Evolutionary conservation across 2,888 invertebrate genomes (phyloP).

Genomic region (Taphrorychus bicolor): DNA sequence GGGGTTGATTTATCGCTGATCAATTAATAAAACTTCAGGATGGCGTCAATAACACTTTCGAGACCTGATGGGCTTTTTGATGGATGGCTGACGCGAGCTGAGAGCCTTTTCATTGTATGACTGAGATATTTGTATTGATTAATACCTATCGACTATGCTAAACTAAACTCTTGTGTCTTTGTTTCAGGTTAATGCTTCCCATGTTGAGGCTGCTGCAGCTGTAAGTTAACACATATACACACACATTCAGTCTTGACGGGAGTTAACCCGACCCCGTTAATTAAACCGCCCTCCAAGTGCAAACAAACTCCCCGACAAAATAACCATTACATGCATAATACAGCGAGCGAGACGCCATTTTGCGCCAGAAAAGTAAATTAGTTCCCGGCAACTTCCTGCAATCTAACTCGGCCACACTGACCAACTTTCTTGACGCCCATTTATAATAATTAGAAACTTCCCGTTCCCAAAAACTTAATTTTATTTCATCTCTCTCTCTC

Average conservation of each 20-base stretch:
- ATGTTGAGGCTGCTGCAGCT: too few species aligned
- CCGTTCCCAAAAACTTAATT: slow-evolving; percentile 9
- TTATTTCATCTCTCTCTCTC: background rate
- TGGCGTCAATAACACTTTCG: slow-evolving; percentile 22
- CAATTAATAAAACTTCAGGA: slow-evolving; percentile 30
- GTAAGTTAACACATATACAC: too few species aligned
- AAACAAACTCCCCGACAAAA: background rate
- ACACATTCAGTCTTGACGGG: too few species aligned
- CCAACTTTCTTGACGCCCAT: slow-evolving; percentile 25
- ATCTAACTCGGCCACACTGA: slow-evolving; percentile 12
- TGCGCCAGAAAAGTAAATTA: slow-evolving; percentile 7
- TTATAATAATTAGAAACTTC: slow-evolving; percentile 33
- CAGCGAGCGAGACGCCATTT: slow-evolving; percentile 10
- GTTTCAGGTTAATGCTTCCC: background rate
- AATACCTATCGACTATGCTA: too few species aligned
- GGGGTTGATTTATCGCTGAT: slow-evolving; percentile 19
- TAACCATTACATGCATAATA: slow-evolving; percentile 8
- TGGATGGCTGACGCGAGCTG: background rate
- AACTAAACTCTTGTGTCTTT: background rate
- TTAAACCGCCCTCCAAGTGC: background rate
- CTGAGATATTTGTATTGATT: too few species aligned
- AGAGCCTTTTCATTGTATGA: too few species aligned
- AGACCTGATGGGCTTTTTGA: slow-evolving; percentile 15
- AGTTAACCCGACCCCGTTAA: too few species aligned
- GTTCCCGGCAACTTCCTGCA: background rate